A percentile compares a stretch with the other conserved stretches of the same genome.
These are phyloP conservation scores for Apodemus sylvaticus DNA, from an alignment of 2,113 vertebrate genomes.

Conservation along the genomic window DNA sequence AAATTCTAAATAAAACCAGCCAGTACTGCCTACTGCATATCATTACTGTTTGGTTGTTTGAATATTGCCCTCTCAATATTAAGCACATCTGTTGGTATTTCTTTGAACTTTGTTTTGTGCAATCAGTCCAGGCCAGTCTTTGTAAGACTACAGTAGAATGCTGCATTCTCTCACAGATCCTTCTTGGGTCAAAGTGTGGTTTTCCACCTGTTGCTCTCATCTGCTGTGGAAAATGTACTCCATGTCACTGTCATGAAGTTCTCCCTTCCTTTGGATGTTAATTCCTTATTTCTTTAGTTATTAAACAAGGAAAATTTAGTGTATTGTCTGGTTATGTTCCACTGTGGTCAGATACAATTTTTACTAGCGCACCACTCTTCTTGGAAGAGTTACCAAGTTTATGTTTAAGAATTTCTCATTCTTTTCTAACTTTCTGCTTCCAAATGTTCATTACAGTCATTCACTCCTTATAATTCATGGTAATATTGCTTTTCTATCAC, in stretches of 20 bases:
- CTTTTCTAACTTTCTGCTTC: not conserved
- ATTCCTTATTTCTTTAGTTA: not conserved
- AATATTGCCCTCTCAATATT: not conserved
- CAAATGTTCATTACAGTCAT: not conserved
- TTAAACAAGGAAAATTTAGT: not conserved
- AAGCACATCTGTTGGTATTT: not conserved
- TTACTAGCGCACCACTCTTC: not conserved
- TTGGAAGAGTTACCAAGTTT: not conserved
- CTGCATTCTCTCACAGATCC: not conserved
- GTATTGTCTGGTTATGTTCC: not conserved
- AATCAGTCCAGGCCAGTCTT: not conserved
- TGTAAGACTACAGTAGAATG: not conserved
- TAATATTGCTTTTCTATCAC: not conserved
- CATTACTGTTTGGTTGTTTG: not conserved
- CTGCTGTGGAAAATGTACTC: not conserved
- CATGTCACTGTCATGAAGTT: not conserved
- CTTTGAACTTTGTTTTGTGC: not conserved
- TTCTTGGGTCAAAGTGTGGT: not conserved
- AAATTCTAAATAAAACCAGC: not conserved
- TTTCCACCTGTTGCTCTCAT: not conserved
- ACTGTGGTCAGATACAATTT: not conserved
- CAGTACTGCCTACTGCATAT: not conserved
- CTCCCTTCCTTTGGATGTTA: not conserved
- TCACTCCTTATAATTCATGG: not conserved
- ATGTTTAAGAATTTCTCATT: not conserved